A percentile compares a stretch with the other conserved stretches of the same genome.
phyloP scores from a whole-genome alignment of 1,140 invertebrate genomes.

The Trichonephila inaurata region DNA sequence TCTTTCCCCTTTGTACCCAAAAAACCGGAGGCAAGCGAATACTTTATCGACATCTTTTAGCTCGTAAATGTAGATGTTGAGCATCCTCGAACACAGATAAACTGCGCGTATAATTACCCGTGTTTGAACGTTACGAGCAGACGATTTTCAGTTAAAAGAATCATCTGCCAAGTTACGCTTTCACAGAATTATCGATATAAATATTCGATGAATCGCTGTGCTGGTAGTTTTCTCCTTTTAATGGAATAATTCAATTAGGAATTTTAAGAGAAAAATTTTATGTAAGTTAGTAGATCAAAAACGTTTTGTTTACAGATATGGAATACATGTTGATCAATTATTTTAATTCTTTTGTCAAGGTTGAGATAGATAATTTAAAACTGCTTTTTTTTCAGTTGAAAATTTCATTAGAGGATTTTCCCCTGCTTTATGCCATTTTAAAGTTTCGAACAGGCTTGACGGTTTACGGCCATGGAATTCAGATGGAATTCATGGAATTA shows the following conservation, averaged over 20 bases:
- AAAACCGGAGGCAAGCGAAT: constrained; percentile 23
- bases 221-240: neutral
- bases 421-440: too few relatives aligned
- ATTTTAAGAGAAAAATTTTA: too few relatives aligned
- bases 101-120: constrained; percentile 42
- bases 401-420: too few relatives aligned
- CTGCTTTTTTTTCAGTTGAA: too few relatives aligned
- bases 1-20: constrained; percentile 56
- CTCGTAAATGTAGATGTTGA: constrained; percentile 46
- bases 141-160: neutral
- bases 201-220: neutral
- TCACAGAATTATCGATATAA: neutral
- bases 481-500: too few relatives aligned
- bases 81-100: neutral
- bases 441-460: too few relatives aligned
- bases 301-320: too few relatives aligned
- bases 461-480: too few relatives aligned
- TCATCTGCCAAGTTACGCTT: neutral
- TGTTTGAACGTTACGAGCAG: neutral
- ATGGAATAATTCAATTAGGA: neutral
- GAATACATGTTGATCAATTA: too few relatives aligned
- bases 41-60: constrained; percentile 33
- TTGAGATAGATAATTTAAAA: too few relatives aligned
- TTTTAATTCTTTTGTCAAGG: too few relatives aligned
- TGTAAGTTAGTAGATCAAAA: too few relatives aligned